Percentiles rank a stretch among this genome's conserved stretches.
Evolutionary conservation across 2,888 invertebrate species (phyloP).

Genomic region (Toxonevra muliebris): DNA sequence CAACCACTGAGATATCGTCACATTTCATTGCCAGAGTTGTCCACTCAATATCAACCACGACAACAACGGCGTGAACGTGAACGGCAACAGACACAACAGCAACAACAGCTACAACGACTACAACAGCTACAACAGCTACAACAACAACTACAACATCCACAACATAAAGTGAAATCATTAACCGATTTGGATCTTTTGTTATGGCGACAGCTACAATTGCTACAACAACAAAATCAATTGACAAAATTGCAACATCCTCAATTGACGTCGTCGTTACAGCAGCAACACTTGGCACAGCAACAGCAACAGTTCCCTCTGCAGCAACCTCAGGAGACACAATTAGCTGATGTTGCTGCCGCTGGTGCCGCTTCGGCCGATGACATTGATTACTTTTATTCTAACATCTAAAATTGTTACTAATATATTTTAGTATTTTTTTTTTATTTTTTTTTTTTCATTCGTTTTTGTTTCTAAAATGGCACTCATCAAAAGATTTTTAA

Average conservation of each 20-base stretch:
- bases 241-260: constrained; percentile 36
- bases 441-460: no score
- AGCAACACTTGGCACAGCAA: constrained; percentile 36
- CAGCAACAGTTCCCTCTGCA: constrained; percentile 11
- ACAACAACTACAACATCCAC: constrained; percentile 19
- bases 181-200: constrained; percentile 41
- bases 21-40: background rate
- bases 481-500: constrained; percentile 5
- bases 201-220: constrained; percentile 42
- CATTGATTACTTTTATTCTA: background rate
- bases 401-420: no score
- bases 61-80: constrained; percentile 19
- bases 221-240: constrained; percentile 35
- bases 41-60: background rate
- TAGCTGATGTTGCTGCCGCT: constrained; percentile 38
- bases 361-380: constrained; percentile 14
- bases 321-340: constrained; percentile 41
- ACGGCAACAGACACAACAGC: constrained; percentile 31
- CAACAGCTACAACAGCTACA: constrained; percentile 35
- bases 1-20: constrained; percentile 18
- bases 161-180: constrained; percentile 36
- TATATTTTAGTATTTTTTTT: no score
- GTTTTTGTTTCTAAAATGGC: no score
- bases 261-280: constrained; percentile 35
- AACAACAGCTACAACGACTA: constrained; percentile 17